A percentile compares a stretch with the other conserved stretches of the same genome.
These are phyloP conservation scores for Endomychus coccineus DNA, from an alignment of 2,888 invertebrate genomes.

Conservation along the genomic window DNA sequence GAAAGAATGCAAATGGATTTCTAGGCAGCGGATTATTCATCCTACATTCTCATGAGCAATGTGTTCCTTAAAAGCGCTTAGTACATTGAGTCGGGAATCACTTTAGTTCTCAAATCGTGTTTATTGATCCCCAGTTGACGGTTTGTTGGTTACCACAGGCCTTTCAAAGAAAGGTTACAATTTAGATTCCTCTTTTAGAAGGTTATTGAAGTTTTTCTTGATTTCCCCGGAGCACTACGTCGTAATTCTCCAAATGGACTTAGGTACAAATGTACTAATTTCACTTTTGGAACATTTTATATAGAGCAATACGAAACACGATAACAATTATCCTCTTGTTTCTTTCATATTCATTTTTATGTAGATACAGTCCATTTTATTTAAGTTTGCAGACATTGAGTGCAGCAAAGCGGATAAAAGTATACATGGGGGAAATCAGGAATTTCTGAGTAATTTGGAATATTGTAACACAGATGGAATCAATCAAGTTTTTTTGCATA, in stretches of 20 bases:
- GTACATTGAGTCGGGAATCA: conserved; percentile 26
- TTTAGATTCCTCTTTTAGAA: conserved; percentile 30
- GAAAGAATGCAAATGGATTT: background rate
- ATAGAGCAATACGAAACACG: no score
- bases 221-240: conserved; percentile 31
- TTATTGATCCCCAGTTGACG: conserved; percentile 34
- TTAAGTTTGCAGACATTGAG: no score
- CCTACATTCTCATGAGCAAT: conserved; percentile 14
- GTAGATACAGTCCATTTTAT: no score
- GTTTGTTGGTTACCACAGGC: conserved; percentile 31
- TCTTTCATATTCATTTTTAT: no score
- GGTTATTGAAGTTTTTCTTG: conserved; percentile 35
- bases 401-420: no score
- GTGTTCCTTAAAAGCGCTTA: conserved; percentile 22
- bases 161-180: conserved; percentile 31
- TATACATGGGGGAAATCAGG: no score
- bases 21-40: conserved; percentile 9
- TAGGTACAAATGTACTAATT: no score
- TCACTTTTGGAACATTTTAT: no score
- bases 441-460: no score
- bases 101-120: conserved; percentile 33
- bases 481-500: no score
- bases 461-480: no score
- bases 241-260: conserved; percentile 26
- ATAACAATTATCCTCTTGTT: no score